Percentiles rank a stretch among this genome's conserved stretches.
Evolutionary conservation across 2,888 invertebrate species (phyloP).

Genomic region (Trissoscelio sp.): DNA sequence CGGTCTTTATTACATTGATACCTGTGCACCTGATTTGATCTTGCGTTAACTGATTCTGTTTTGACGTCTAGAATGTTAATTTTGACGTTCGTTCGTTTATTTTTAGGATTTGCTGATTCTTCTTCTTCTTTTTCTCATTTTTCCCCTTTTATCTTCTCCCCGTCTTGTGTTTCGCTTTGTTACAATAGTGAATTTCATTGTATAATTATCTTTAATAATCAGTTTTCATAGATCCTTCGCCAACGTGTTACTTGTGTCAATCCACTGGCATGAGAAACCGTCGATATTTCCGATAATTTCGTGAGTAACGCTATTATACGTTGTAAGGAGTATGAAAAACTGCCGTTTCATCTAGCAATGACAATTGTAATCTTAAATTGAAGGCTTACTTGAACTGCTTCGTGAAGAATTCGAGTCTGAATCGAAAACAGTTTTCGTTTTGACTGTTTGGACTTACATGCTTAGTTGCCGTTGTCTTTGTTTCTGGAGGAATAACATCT

Average conservation of each 20-base stretch:
- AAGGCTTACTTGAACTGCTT: constrained; percentile 63
- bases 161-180: constrained; percentile 42
- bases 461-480: constrained; percentile 30
- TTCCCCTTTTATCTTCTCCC: too few species aligned
- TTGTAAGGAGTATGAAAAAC: constrained; percentile 59
- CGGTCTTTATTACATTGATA: constrained; percentile 74
- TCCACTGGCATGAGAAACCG: constrained; percentile 22
- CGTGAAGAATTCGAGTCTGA: constrained; percentile 54
- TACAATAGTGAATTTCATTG: constrained; percentile 28
- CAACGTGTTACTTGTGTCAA: constrained; percentile 19
- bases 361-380: constrained; percentile 51
- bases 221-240: constrained; percentile 14
- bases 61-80: constrained; percentile 13
- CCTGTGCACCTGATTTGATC: constrained; percentile 40
- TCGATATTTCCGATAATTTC: constrained; percentile 41
- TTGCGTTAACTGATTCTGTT: constrained; percentile 16
- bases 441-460: not conserved
- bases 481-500: not conserved
- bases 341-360: constrained; percentile 44
- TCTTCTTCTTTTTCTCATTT: too few species aligned
- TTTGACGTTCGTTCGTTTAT: not conserved
- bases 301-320: constrained; percentile 45
- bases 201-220: constrained; percentile 40
- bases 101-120: too few species aligned
- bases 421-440: constrained; percentile 12